Evolutionary conservation across 2,797 vertebrate genomes (phyloP), one percentile per base, ranked within the genome.

Genomic region (Limosa lapponica): DNA sequence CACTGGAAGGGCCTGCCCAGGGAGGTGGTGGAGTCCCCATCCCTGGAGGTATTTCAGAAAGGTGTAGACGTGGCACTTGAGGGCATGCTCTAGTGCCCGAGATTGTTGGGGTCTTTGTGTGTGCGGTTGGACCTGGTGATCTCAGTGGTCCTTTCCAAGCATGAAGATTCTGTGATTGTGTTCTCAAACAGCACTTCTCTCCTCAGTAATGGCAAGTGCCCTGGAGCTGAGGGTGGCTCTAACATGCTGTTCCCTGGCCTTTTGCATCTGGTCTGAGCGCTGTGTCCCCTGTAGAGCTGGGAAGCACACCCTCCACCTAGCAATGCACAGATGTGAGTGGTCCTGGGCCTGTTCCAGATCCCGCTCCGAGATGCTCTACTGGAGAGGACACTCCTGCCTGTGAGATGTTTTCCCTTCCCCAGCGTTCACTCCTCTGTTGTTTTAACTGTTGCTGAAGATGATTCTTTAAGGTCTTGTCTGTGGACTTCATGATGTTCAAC

Each of bases 391-490:
- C 14, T 93, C 7, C 16, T 51, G 13, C 23, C 36, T 12, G 2
- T 48, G 51, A 39, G 73, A 25, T 89, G 7, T 78, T 58, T 73
- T 71, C 24, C 36, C 20, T 89, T 86, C 24, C 30, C 14, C 43
- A 24, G 0, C 1, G 0, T 61, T 90, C n/a, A 34, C 15, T 71
- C 30, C 6, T 55, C 19, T 34, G 15, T 70, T 52, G 15, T 57
- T 82, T 71, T 58, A 77, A 16, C 32, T 78, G 0, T 52, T 92
- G n/a, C 59, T 78, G 77, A 61, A 78, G 13, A 11, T 59, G 16
- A 36, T 49, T 92, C 34, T 58, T 48, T 82, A 55, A 65, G 57
- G 20, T 37, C n/a, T 58, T 64, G 27, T 46, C 30, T 51, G 44
- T 66, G 69, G 74, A 49, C 28, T 54, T 85, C 54, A 17, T 2